phyloP scores from a whole-genome alignment of 2,797 vertebrate genomes.

The Hyperoplus lanceolatus region DNA sequence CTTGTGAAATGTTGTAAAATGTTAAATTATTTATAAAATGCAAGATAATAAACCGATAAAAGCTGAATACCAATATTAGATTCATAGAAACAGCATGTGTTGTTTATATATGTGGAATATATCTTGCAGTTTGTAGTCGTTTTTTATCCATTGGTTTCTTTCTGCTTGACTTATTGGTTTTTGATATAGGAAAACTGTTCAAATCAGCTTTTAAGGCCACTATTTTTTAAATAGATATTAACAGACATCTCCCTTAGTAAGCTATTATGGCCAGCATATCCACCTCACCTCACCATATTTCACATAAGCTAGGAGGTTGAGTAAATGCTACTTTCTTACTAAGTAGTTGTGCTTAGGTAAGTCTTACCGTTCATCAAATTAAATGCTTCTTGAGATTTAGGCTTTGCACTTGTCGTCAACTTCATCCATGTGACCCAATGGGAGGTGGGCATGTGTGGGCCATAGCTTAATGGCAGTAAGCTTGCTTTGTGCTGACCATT shows the following conservation, averaged over 20 bases:
- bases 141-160: background rate
- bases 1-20: background rate
- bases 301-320: background rate
- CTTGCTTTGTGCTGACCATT: constrained; percentile 78
- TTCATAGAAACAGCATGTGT: background rate
- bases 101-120: background rate
- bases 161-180: constrained; percentile 2
- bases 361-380: constrained; percentile 30
- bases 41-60: background rate
- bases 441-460: constrained; percentile 49
- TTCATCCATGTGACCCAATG: constrained; percentile 69
- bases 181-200: background rate
- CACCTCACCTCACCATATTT: constrained; percentile 3
- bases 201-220: background rate
- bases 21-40: background rate
- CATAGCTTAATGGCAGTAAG: constrained; percentile 76
- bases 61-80: background rate
- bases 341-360: constrained; percentile 13
- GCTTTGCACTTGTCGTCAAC: constrained; percentile 58
- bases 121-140: background rate
- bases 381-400: constrained; percentile 57
- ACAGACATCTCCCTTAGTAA: background rate
- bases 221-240: background rate
- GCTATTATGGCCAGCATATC: background rate
- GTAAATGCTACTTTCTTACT: constrained; percentile 6